phyloP scores from a whole-genome alignment of 1,140 invertebrate species.

The Heliconius melpomene region DNA sequence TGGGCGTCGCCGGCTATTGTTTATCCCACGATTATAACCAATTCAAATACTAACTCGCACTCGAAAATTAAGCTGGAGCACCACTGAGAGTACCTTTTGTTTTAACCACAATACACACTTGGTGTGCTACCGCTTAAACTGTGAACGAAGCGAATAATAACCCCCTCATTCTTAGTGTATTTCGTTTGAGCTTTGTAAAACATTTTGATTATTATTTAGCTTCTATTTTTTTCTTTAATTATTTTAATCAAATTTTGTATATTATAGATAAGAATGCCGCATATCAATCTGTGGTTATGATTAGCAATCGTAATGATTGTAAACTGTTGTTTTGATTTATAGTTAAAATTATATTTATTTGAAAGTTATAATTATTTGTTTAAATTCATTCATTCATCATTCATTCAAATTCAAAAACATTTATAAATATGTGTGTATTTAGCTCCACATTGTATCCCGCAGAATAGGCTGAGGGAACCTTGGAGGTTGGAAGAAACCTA shows the following conservation, averaged over 20 bases:
- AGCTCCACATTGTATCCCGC: too few relatives aligned
- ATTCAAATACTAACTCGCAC: conserved; percentile 79
- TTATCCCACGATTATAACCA: conserved; percentile 79
- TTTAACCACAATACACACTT: conserved; percentile 76
- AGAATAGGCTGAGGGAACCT: too few relatives aligned
- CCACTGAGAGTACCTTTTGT: conserved; percentile 67
- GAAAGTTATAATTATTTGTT: too few relatives aligned
- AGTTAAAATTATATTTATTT: too few relatives aligned
- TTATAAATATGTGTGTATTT: too few relatives aligned
- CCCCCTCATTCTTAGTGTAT: conserved; percentile 10
- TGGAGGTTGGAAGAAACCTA: too few relatives aligned
- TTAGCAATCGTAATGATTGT: neutral
- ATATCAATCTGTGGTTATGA: neutral
- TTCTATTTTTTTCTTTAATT: neutral
- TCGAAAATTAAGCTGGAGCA: conserved; percentile 78
- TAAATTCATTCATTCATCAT: too few relatives aligned
- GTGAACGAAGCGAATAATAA: conserved; percentile 36
- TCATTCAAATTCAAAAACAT: too few relatives aligned
- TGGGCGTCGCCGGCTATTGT: conserved; percentile 74
- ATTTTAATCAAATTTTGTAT: neutral
- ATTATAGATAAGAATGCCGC: neutral
- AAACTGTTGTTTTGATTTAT: neutral
- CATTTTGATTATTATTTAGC: conserved; percentile 15
- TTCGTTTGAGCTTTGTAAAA: conserved; percentile 14
- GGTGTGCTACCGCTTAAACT: conserved; percentile 48